Base-by-base conservation (phyloP, 2,797 vertebrate genomes). In the Sebastes minor region DNA sequence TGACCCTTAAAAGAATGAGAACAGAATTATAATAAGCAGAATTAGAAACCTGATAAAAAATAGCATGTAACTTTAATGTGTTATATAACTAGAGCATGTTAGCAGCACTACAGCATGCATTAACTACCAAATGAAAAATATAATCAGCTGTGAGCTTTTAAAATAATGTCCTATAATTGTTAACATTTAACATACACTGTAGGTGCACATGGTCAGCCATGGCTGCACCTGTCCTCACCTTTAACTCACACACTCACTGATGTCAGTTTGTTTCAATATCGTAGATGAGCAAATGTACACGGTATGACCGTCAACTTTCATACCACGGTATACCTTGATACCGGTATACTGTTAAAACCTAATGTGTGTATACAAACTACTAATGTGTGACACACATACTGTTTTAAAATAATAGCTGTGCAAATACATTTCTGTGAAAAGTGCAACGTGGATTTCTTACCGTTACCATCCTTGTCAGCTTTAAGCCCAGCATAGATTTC, bases 401-500 rank as follows among this genome's bases (percentile, higher is more conserved):
- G 11, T 62, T 55, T 74, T 66, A 2, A 71, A 55, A 60, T 4
- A 52, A 13, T 22, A 16, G 1, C 5, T 10, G 4, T 57, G 3
- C 14, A 63, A 28, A 52, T 12, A 22, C 3, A 60, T 59, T 33
- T 78, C 1, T 67, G 42, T 71, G 20, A n/a, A 49, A 63, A 60
- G 4, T 12, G 18, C 10, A 61, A 68, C 1, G 4, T 23, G 7
- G 3, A 69, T 65, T 70, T 89, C 96, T 96, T 93, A 99, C 99
- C 98, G 1, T 99, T 96, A 8, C 95, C 97, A 81, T 99, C 97
- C 20, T 96, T 97, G 92, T 99, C 98, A 3, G 97, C 99, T 89
- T 97, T 97, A 76, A 99, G 97, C 0, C 98, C 98, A 1, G 95
- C 85, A 71, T 99, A 99, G 95, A 99, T 98, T 93, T 99, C 98